Conservation (phyloP, 2,888 invertebrate species). For the Hypercompe scribonia region DNA sequence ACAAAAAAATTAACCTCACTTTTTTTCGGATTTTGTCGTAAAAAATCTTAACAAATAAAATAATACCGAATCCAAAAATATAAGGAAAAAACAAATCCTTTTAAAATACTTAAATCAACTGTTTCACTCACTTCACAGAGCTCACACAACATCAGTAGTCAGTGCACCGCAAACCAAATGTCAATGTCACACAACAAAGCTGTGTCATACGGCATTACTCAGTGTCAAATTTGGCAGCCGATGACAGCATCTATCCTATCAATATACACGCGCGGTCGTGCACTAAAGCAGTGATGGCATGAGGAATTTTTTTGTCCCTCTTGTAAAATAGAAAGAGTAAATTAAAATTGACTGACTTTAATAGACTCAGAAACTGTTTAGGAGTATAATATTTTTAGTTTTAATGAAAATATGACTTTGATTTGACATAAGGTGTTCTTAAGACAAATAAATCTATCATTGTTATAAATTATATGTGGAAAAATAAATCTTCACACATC, state of each 20-base stretch:
- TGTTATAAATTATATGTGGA: too few species aligned
- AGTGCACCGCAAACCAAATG: slow-evolving; percentile 19
- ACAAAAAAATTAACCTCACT: not conserved
- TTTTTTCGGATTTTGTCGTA: not conserved
- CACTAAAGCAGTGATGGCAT: slow-evolving; percentile 2
- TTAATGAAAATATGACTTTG: not conserved
- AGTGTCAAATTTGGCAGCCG: slow-evolving; percentile 31
- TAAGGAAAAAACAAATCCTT: not conserved
- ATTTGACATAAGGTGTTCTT: not conserved
- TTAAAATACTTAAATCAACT: not conserved
- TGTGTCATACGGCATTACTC: slow-evolving; percentile 22
- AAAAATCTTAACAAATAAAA: not conserved
- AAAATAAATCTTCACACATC: too few species aligned
- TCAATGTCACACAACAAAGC: slow-evolving; percentile 46
- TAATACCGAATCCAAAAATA: not conserved
- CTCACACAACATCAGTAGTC: slow-evolving; percentile 22
- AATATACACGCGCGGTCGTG: slow-evolving; percentile 20
- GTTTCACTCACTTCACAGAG: slow-evolving; percentile 27
- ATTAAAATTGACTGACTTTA: too few species aligned
- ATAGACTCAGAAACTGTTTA: not conserved
- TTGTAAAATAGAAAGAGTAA: not conserved
- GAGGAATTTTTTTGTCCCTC: not conserved
- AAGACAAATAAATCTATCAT: not conserved
- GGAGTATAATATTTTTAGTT: not conserved
- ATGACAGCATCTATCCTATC: slow-evolving; percentile 13